Conservation (phyloP, 2,888 invertebrate species). For the Philopedon plagiatum region DNA sequence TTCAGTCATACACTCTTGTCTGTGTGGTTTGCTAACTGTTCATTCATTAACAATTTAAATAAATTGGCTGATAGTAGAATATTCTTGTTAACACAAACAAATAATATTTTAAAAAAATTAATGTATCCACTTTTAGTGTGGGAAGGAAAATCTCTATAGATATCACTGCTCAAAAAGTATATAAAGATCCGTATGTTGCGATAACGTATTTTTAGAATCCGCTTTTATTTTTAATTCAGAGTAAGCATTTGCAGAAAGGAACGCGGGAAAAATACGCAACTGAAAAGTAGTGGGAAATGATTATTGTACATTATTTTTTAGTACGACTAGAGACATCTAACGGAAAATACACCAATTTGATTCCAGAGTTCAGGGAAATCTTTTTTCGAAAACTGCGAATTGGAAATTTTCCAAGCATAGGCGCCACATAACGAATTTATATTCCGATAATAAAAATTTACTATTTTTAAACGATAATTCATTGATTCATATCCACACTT, state of each 20-base stretch:
- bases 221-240: background rate
- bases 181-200: no score
- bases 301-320: background rate
- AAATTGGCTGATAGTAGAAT: no score
- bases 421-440: slow-evolving; percentile 3
- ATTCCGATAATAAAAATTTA: background rate
- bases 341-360: slow-evolving; percentile 10
- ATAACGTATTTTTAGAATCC: background rate
- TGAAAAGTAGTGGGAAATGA: background rate
- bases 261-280: background rate
- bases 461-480: no score
- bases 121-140: no score
- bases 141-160: no score
- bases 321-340: slow-evolving; percentile 10
- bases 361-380: slow-evolving; percentile 16
- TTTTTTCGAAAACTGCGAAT: background rate
- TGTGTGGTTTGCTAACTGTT: no score
- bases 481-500: no score
- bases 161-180: no score
- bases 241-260: background rate
- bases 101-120: no score
- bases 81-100: no score
- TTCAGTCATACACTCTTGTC: no score
- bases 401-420: slow-evolving; percentile 29
- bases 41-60: no score